phyloP scores from a whole-genome alignment of 2,797 vertebrate genomes.

The Agapornis canus region DNA sequence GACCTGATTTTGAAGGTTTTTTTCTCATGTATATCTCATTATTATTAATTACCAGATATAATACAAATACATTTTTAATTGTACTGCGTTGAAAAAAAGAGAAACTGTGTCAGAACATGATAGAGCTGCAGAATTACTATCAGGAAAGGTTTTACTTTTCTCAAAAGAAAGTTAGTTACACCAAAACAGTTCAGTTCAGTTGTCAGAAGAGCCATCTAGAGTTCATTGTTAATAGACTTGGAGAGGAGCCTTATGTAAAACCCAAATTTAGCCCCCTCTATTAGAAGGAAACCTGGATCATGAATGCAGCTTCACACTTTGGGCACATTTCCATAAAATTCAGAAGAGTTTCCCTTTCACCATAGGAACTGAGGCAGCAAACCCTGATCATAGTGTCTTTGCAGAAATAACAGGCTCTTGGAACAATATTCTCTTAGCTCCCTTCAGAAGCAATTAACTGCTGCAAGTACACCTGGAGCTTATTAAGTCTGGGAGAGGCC shows the following conservation, averaged over 20 bases:
- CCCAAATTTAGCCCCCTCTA: not conserved
- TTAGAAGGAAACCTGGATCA: not conserved
- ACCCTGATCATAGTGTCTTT: slow-evolving; percentile 59
- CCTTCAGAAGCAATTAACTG: slow-evolving; percentile 78
- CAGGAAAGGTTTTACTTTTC: slow-evolving; percentile 45
- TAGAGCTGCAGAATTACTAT: not conserved
- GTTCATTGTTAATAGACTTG: slow-evolving; percentile 41
- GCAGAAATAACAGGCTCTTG: slow-evolving; percentile 69
- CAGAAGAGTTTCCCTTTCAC: slow-evolving; percentile 61
- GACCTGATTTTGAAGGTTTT: slow-evolving; percentile 32
- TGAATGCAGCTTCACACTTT: not conserved
- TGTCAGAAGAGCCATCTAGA: slow-evolving; percentile 64
- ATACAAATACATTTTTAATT: slow-evolving; percentile 60
- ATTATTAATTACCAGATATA: slow-evolving; percentile 58
- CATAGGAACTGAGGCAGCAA: slow-evolving; percentile 74
- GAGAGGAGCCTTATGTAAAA: not conserved
- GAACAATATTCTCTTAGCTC: slow-evolving; percentile 66
- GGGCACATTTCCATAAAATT: slow-evolving; percentile 48
- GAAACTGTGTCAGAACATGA: slow-evolving; percentile 21
- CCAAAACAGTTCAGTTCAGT: slow-evolving; percentile 51
- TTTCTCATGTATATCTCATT: slow-evolving; percentile 63
- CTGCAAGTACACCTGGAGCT: slow-evolving; percentile 78
- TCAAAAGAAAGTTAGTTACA: slow-evolving; percentile 16
- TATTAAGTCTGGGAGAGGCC: slow-evolving; percentile 70
- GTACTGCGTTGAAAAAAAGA: slow-evolving; percentile 37